Base-by-base conservation (phyloP, 37 sponge, comb jelly and placozoan genomes). In the Eunapius fragilis region DNA sequence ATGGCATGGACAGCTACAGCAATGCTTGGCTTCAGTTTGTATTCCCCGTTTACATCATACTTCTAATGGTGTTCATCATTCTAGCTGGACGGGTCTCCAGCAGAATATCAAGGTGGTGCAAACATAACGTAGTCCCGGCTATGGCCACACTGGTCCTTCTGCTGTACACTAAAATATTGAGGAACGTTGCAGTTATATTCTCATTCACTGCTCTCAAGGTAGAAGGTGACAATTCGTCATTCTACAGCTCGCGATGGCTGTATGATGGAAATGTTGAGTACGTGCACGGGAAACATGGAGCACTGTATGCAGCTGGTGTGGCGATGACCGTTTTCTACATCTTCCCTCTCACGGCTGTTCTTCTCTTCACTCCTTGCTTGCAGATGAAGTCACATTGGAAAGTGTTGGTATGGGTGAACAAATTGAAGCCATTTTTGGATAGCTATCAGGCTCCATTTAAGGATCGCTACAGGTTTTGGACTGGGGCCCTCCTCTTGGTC, bases 21-120 rank as follows among this genome's bases (percentile, higher is more conserved):
- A 77, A 77, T 25, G 37, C 77, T 22, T 82, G 82, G 82, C 72
- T 82, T 35, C 71, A 69, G 72, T 82, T 82, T 32, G 72, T 71
- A 22, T 82, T 82, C 5, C 71, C 82, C 69, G 13, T 70, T 23
- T 70, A 82, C 26, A 37, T 71, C n/a, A 70, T 45, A 72, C 31
- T 70, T 37, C 12, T 82, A 71, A 48, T 82, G 25, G 0, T 82
- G 27, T n/a, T 70, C 23, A 69, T 82, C 45, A 82, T 82, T 37
- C 24, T 70, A 25, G 25, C 27, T 13, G 38, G 72, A n/a, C 82
- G 37, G 24, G 30, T 34, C 31, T 82, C 72, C 17, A 19, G 37
- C 25, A 83, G 37, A 12, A 33, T 83, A 7, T 30, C 27, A 13
- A 67, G 80, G 28, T 19, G 31, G 26, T 30, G 58, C 25, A 67